phyloP scores from a whole-genome alignment of 2,888 invertebrate genomes.

The Epinotia ramella region DNA sequence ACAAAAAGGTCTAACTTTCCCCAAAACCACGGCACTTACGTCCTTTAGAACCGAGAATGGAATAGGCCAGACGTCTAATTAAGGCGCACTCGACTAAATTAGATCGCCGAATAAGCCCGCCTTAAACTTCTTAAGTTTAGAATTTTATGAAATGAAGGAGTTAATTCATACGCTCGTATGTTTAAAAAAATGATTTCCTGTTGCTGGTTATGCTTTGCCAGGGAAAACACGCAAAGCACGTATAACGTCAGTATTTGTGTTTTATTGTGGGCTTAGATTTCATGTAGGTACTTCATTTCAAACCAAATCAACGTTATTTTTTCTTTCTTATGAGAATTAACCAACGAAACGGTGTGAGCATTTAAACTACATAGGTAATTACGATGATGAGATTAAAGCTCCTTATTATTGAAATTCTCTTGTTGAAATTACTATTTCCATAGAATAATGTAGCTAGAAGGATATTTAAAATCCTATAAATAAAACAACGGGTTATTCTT shows the following conservation, averaged over 20 bases:
- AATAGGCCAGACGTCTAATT: conserved; percentile 54
- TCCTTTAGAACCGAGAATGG: neutral
- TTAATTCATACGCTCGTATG: conserved; percentile 22
- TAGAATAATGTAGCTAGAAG: no score
- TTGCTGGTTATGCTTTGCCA: neutral
- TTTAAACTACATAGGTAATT: no score
- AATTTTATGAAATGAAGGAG: conserved; percentile 32
- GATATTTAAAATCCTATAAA: no score
- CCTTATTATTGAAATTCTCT: no score
- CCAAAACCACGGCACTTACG: neutral
- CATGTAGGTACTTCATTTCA: neutral
- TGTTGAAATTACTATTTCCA: no score
- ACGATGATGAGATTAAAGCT: no score
- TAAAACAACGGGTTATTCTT: no score
- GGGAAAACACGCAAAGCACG: neutral
- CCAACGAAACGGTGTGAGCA: no score
- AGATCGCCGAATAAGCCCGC: conserved; percentile 43
- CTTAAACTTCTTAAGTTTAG: conserved; percentile 33
- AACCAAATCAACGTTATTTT: neutral
- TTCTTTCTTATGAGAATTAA: no score
- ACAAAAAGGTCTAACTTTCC: neutral
- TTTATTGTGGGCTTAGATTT: neutral
- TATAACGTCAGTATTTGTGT: neutral
- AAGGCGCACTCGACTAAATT: conserved; percentile 48
- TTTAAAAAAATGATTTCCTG: neutral